phyloP scores from a whole-genome alignment of 1,140 invertebrate genomes.

The Dysdera silvatica region DNA sequence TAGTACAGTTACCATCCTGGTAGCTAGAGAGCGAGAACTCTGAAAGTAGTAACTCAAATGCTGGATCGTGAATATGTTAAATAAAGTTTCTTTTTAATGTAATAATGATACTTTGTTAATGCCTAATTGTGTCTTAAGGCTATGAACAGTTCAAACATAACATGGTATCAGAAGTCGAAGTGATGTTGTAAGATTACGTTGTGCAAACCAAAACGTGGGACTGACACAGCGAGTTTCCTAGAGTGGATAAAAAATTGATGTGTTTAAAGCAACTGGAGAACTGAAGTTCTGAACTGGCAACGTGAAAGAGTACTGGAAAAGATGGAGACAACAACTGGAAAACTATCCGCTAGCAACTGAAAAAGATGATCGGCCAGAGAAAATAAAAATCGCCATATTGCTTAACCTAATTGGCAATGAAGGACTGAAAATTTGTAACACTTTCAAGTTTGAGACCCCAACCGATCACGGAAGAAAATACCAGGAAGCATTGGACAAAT shows the following conservation, averaged over 20 bases:
- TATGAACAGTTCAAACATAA: no score
- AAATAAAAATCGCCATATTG: neutral
- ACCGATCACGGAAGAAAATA: neutral
- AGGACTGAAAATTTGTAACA: conserved; percentile 1
- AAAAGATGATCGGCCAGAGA: neutral
- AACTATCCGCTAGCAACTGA: neutral
- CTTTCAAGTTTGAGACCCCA: neutral
- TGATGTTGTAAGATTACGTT: no score
- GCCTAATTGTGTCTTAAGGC: no score
- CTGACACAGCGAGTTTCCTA: no score
- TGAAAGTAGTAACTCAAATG: no score
- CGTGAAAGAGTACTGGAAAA: neutral
- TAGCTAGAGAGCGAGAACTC: no score
- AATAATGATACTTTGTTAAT: no score
- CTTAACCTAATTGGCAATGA: neutral
- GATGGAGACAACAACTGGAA: neutral
- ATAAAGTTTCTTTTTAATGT: no score
- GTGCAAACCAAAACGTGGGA: no score
- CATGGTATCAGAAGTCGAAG: no score
- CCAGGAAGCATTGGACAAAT: neutral
- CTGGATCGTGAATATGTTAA: no score
- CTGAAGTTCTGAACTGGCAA: neutral
- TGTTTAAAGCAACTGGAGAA: neutral
- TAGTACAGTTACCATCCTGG: no score
- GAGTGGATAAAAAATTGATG: conserved; percentile 1